Conservation (phyloP, 2,888 invertebrate genomes). For the Coecobrya sp. region DNA sequence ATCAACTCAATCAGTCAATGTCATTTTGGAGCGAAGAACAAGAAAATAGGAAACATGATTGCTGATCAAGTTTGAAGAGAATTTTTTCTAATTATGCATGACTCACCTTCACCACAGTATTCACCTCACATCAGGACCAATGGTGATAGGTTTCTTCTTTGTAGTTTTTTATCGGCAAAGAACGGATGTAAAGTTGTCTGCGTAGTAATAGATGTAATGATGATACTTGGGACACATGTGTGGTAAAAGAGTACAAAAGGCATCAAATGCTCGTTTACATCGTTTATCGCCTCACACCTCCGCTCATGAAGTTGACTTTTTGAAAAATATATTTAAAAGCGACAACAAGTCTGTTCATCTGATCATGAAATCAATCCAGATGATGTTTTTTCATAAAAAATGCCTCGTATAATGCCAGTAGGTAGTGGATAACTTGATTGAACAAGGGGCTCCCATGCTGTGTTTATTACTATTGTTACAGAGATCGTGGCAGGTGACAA, state of each 20-base stretch:
- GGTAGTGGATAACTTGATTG: constrained; percentile 14
- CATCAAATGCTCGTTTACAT: constrained; percentile 58
- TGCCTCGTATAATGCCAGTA: background rate
- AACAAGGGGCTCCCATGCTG: constrained; percentile 3
- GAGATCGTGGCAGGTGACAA: constrained; percentile 78
- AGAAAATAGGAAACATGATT: background rate
- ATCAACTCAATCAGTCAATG: background rate
- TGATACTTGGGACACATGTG: constrained; percentile 65
- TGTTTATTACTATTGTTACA: constrained; percentile 2
- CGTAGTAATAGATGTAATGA: constrained; percentile 51
- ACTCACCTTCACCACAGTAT: background rate
- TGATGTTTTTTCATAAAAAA: constrained; percentile 54
- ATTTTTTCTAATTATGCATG: constrained; percentile 24
- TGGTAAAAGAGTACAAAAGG: constrained; percentile 56
- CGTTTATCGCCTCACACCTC: constrained; percentile 67
- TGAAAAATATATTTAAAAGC: constrained; percentile 40
- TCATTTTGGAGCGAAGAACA: background rate
- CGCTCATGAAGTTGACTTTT: constrained; percentile 16
- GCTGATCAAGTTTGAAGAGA: background rate
- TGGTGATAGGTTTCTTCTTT: background rate
- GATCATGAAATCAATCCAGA: constrained; percentile 68
- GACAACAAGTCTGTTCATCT: constrained; percentile 20
- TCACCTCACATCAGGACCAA: background rate
- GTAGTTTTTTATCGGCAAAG: constrained; percentile 35
- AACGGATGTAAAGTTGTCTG: constrained; percentile 56